Evolutionary conservation across 2,797 vertebrate species (phyloP).

Genomic region (Karalla daura): DNA sequence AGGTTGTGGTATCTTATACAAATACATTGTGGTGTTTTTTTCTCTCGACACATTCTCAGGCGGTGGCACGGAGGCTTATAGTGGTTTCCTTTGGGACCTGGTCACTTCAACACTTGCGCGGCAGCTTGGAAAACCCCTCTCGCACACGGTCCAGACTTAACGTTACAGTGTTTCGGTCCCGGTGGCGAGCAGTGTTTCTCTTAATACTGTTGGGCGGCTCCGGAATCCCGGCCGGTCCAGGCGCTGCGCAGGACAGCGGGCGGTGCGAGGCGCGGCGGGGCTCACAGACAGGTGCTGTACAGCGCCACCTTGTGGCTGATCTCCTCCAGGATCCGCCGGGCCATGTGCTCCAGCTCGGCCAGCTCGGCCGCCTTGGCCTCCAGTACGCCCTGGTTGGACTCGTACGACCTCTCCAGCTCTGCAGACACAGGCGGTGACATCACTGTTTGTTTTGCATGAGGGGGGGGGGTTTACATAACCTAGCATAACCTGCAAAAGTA

Average conservation of each 20-base stretch:
- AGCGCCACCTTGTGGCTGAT: conserved; percentile 92
- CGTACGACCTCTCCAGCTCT: conserved; percentile 92
- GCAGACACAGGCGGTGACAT: conserved; percentile 14
- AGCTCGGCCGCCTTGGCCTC: conserved; percentile 90
- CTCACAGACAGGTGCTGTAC: conserved; percentile 91
- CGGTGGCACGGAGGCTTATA: conserved; percentile 53
- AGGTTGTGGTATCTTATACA: conserved; percentile 17
- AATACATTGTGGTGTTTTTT: conserved; percentile 2
- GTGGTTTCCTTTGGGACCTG: conserved; percentile 55
- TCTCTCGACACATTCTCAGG: conserved; percentile 25
- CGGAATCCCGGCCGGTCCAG: conserved; percentile 9
- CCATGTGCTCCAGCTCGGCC: conserved; percentile 85
- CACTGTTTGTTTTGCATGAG: background rate
- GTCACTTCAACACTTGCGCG: conserved; percentile 26
- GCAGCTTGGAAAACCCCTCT: conserved; percentile 26
- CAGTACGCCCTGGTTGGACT: conserved; percentile 88
- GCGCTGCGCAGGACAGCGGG: no score
- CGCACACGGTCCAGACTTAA: background rate
- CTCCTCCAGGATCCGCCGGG: conserved; percentile 86
- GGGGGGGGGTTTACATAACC: no score
- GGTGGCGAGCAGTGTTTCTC: background rate
- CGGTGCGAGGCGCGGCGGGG: no score
- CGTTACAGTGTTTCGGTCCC: conserved; percentile 35
- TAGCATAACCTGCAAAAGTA: no score
- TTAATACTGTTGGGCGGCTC: background rate